Conservation (phyloP, 2,888 invertebrate species). For the Ochropleura leucogaster region DNA sequence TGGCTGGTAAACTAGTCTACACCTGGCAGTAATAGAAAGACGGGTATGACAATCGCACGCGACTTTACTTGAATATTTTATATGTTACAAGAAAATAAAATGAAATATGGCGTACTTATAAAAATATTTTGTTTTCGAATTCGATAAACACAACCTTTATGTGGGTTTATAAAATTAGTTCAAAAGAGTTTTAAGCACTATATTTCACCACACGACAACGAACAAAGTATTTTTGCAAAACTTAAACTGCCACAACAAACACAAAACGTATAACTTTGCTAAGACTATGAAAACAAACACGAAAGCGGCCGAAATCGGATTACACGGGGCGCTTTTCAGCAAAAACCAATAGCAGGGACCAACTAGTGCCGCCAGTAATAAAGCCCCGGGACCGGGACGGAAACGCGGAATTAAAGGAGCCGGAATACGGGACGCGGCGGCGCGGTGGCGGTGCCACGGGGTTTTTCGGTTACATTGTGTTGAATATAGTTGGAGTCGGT, state of each 20-base stretch:
- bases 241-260: conserved; percentile 65
- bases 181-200: background rate
- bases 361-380: conserved; percentile 59
- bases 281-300: conserved; percentile 73
- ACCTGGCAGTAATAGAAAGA: background rate
- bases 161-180: conserved; percentile 1
- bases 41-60: no score
- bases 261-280: conserved; percentile 70
- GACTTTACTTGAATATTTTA: no score
- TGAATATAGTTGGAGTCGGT: conserved; percentile 20
- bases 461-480: conserved; percentile 30
- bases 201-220: conserved; percentile 27
- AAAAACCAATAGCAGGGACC: conserved; percentile 68
- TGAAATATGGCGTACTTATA: no score
- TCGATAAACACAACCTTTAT: background rate
- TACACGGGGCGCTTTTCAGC: conserved; percentile 71
- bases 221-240: conserved; percentile 62
- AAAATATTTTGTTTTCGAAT: background rate
- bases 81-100: no score
- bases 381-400: conserved; percentile 58
- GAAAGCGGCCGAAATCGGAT: conserved; percentile 73
- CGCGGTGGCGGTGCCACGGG: conserved; percentile 12
- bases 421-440: conserved; percentile 36
- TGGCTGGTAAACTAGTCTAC: background rate
- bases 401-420: conserved; percentile 59